Evolutionary conservation across 2,113 vertebrate genomes (phyloP), one percentile per base, ranked within the genome.

Genomic region (Nesogale talazaci): DNA sequence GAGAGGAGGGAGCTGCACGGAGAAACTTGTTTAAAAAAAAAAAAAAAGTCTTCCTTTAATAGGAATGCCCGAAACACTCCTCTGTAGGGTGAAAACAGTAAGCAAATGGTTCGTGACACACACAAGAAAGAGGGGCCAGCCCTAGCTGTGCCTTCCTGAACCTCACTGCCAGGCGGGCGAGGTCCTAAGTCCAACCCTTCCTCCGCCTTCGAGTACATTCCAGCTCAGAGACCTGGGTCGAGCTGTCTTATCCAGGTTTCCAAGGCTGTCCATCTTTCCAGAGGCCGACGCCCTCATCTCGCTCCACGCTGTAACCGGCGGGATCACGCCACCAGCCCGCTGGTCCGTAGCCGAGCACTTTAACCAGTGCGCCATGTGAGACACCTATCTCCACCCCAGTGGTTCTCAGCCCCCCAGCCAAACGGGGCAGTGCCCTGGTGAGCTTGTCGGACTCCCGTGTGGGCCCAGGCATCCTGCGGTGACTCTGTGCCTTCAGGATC

Each of bases 101-200:
- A 88, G 70, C 34, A 40, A 78, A 36, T 0, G 90, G 67, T 90
- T 94, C 94, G 93, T 90, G 94, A 76, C 95, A 82, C 74, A 36
- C 4, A 29, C 42, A 22, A 69, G 84, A 42, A 23, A 31, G 70
- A 69, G 74, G 86, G 82, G 38, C 75, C n/a, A 61, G 88, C 79
- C 52, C 90, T 78, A n/a, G 0, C 38, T 29, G 52, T 69, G 52
- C 65, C 67, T 77, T 76, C 19, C 52, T 4, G 46, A 25, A 77
- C 76, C 25, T 70, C 25, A 19, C 70, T 22, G 29, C 11, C 34
- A 36, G 57, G 46, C 36, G 17, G 23, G 59, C 23, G 6, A 61
- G 59, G 23, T 25, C 59, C 8, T 25, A 25, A 61, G 59, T 20
- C 59, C 20, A 12, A 25, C 59, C 59, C 59, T 5, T 12, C 19